These are phyloP conservation scores for Cochlearius cochlearius DNA, from an alignment of 2,113 vertebrate genomes.

Conservation along the genomic window DNA sequence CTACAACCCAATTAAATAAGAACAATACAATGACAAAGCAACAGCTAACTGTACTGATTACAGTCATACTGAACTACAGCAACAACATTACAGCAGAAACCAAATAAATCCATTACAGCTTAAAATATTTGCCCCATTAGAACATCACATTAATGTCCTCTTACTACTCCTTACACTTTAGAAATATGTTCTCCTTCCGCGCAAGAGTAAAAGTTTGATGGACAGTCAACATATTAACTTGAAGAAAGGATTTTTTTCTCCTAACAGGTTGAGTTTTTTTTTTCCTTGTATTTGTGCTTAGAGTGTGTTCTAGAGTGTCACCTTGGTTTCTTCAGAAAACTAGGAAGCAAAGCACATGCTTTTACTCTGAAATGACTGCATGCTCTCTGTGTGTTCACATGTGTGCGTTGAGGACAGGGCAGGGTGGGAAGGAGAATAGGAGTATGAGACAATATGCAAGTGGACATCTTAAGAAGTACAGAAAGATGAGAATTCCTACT, in stretches of 20 bases:
- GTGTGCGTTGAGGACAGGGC: background rate
- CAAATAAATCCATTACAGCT: background rate
- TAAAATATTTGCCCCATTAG: background rate
- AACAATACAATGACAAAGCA: background rate
- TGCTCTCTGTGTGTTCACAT: accelerated
- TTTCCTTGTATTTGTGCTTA: background rate
- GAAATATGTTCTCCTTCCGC: background rate
- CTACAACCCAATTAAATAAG: background rate
- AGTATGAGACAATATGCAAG: background rate
- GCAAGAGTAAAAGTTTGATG: background rate
- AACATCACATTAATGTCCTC: background rate
- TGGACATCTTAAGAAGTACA: background rate
- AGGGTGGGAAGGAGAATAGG: background rate
- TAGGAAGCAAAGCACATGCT: background rate
- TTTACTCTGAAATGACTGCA: background rate
- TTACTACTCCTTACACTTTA: background rate
- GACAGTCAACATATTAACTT: background rate
- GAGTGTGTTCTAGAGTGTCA: background rate
- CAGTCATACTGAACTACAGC: background rate
- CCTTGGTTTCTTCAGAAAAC: background rate
- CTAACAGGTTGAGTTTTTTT: background rate
- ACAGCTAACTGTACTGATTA: background rate
- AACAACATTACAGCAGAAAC: background rate
- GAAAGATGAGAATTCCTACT: background rate
- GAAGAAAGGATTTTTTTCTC: background rate